These are phyloP conservation scores for Perca flavescens DNA, from an alignment of 2,113 vertebrate species.

Conservation along the genomic window DNA sequence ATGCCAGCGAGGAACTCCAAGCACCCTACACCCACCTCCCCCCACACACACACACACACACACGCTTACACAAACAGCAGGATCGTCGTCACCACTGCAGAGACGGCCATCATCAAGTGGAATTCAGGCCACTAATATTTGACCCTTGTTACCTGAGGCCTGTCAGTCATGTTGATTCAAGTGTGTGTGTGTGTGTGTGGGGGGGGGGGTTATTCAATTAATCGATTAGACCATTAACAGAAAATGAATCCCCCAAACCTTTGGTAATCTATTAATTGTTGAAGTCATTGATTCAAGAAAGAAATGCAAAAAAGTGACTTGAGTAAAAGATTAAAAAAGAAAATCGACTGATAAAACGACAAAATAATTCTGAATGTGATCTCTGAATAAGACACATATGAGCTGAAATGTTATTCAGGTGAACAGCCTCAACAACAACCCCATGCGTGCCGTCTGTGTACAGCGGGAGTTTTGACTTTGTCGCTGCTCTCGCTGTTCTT, in stretches of 20 bases:
- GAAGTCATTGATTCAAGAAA: not conserved
- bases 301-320: not conserved
- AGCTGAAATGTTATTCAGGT: not conserved
- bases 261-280: not conserved
- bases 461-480: constrained; percentile 3
- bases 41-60: constrained; percentile 12
- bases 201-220: not conserved
- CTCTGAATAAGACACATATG: not conserved
- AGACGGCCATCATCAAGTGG: constrained; percentile 49
- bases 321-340: not conserved
- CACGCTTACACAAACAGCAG: constrained; percentile 30
- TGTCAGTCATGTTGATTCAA: constrained; percentile 65
- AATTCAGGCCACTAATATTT: constrained; percentile 51
- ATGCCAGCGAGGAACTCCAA: constrained; percentile 57
- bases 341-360: not conserved
- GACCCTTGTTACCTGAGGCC: constrained; percentile 68
- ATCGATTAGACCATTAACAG: not conserved
- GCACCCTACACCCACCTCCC: constrained; percentile 25
- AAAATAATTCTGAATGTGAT: not conserved
- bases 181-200: constrained; percentile 8
- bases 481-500: constrained; percentile 12
- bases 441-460: not conserved
- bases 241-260: not conserved
- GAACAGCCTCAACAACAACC: not conserved
- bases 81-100: constrained; percentile 29